These are phyloP conservation scores for Zootoca vivipara DNA, from an alignment of 2,113 vertebrate species.

Conservation along the genomic window DNA sequence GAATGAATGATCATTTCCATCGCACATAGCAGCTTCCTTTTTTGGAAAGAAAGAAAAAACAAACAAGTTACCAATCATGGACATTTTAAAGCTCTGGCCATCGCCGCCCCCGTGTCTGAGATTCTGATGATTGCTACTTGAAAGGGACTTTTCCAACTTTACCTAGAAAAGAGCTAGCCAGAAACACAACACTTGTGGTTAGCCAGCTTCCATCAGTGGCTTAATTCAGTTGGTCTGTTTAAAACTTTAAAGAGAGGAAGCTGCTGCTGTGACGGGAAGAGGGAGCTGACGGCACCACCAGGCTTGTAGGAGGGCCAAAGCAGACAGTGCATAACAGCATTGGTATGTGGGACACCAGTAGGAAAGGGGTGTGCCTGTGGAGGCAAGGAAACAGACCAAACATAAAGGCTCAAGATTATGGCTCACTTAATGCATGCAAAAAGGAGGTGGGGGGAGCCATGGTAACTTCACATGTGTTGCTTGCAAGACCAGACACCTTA, in stretches of 20 bases:
- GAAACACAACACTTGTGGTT: constrained; percentile 70
- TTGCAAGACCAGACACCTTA: background rate
- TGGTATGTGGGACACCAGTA: constrained; percentile 58
- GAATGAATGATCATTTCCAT: constrained; percentile 77
- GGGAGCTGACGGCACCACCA: constrained; percentile 51
- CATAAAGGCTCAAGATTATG: background rate
- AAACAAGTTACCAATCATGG: constrained; percentile 58
- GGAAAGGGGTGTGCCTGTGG: background rate
- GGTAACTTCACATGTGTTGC: background rate
- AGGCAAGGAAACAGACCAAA: background rate
- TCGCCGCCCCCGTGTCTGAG: constrained; percentile 73
- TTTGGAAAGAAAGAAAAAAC: background rate
- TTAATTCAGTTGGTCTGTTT: constrained; percentile 48
- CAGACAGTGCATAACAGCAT: constrained; percentile 56
- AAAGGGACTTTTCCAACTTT: constrained; percentile 83
- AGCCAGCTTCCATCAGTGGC: constrained; percentile 77
- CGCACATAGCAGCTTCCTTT: constrained; percentile 71
- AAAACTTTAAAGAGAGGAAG: constrained; percentile 66
- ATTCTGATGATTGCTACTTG: constrained; percentile 47
- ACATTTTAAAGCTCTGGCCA: constrained; percentile 60
- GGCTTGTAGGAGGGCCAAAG: constrained; percentile 56
- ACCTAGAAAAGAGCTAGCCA: constrained; percentile 79
- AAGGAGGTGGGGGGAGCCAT: background rate
- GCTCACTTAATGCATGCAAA: background rate
- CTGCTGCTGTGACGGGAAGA: constrained; percentile 59